phyloP scores from a whole-genome alignment of 2,888 invertebrate species.

The Drosophila cracens region DNA sequence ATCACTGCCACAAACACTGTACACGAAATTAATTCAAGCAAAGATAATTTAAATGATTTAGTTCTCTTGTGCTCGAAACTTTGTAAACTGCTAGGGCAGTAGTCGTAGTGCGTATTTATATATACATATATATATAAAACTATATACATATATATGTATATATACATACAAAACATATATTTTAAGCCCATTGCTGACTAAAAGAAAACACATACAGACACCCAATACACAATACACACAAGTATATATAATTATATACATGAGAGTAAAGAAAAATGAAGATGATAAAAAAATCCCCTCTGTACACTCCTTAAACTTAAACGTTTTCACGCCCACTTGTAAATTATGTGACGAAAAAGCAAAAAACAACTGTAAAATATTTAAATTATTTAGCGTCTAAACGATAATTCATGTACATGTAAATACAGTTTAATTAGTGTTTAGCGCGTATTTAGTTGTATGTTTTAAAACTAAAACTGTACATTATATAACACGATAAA shows the following conservation, averaged over 20 bases:
- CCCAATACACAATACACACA: slow-evolving; percentile 36
- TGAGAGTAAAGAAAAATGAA: slow-evolving; percentile 13
- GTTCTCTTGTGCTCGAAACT: slow-evolving; percentile 54
- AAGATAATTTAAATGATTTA: slow-evolving; percentile 31
- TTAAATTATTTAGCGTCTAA: slow-evolving; percentile 78
- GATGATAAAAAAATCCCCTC: slow-evolving; percentile 34
- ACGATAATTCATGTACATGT: slow-evolving; percentile 61
- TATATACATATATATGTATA: slow-evolving; percentile 3
- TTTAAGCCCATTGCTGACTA: slow-evolving; percentile 51
- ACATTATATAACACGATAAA: slow-evolving; percentile 76
- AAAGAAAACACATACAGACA: slow-evolving; percentile 34
- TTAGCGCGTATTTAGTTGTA: slow-evolving; percentile 79
- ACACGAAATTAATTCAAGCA: slow-evolving; percentile 45
- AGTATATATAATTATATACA: slow-evolving; percentile 33
- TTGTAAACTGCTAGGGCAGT: slow-evolving; percentile 62
- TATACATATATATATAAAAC: slow-evolving; percentile 7
- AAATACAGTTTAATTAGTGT: slow-evolving; percentile 78
- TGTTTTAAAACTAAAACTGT: slow-evolving; percentile 78
- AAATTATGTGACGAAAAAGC: slow-evolving; percentile 71
- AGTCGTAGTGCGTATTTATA: slow-evolving; percentile 26
- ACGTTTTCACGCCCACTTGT: slow-evolving; percentile 70
- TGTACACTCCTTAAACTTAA: slow-evolving; percentile 69
- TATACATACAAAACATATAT: slow-evolving; percentile 34
- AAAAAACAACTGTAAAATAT: slow-evolving; percentile 67
- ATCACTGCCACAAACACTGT: slow-evolving; percentile 53